phyloP scores from a whole-genome alignment of 2,113 vertebrate genomes.

The Puffinus mauretanicus region DNA sequence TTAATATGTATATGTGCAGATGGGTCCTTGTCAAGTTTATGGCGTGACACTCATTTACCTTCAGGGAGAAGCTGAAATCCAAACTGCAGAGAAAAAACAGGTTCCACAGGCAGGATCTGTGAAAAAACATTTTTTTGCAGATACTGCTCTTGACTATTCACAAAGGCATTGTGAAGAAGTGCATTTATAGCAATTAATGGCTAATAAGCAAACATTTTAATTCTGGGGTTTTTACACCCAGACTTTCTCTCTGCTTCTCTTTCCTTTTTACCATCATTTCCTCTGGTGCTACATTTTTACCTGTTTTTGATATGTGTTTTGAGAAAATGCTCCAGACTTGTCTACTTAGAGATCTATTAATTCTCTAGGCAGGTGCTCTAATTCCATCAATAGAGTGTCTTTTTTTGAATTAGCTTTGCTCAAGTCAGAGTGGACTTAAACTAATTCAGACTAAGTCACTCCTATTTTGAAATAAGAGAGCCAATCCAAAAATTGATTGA shows the following conservation, averaged over 20 bases:
- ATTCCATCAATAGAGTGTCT: background rate
- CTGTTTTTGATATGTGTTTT: background rate
- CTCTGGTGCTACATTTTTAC: background rate
- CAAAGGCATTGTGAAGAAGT: background rate
- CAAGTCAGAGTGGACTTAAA: background rate
- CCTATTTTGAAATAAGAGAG: background rate
- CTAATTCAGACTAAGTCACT: background rate
- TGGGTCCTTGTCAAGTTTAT: background rate
- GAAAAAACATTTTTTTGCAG: background rate
- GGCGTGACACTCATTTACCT: background rate
- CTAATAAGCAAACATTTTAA: background rate
- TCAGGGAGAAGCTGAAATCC: constrained; percentile 2
- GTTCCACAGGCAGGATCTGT: background rate
- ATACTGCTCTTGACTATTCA: background rate
- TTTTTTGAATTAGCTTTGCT: background rate
- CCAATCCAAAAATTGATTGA: background rate
- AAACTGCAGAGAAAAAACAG: background rate
- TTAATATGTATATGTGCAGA: background rate
- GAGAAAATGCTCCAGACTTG: background rate
- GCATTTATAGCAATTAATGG: background rate
- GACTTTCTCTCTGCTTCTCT: background rate
- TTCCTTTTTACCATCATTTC: background rate
- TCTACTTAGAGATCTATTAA: background rate
- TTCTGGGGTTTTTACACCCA: background rate
- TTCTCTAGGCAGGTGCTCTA: background rate